Conservation (phyloP, 1,140 invertebrate genomes). For the Sipha flava region DNA sequence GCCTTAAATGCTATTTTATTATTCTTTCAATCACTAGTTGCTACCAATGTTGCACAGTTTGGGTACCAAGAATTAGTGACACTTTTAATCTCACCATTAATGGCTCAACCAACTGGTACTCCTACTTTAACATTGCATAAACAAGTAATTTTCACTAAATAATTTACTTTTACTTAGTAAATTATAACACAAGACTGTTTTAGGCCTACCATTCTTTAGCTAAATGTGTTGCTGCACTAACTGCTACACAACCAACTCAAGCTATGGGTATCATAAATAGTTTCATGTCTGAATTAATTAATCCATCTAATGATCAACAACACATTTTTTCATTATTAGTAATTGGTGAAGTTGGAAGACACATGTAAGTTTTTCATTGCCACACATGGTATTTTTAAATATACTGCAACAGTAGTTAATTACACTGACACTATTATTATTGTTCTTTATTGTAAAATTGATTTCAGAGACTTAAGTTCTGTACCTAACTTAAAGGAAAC, state of each 20-base stretch:
- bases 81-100: constrained; percentile 59
- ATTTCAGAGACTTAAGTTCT: constrained; percentile 71
- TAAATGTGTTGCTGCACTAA: constrained; percentile 89
- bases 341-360: constrained; percentile 91
- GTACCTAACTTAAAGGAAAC: constrained; percentile 64
- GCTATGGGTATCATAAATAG: constrained; percentile 72
- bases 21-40: constrained; percentile 82
- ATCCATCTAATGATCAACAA: constrained; percentile 64
- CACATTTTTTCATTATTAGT: constrained; percentile 86
- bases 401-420: neutral
- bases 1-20: constrained; percentile 42
- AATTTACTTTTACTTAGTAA: neutral
- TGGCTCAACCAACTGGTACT: constrained; percentile 16
- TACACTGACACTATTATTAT: neutral
- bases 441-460: neutral
- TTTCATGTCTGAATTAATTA: constrained; percentile 75
- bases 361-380: constrained; percentile 68
- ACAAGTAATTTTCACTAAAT: constrained; percentile 35
- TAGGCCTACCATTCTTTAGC: constrained; percentile 86
- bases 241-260: constrained; percentile 63
- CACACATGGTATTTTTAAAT: no score
- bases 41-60: constrained; percentile 66
- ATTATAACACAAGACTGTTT: neutral
- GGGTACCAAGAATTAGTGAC: constrained; percentile 70
- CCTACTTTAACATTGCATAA: constrained; percentile 37